Base-by-base conservation (phyloP, 2,797 vertebrate genomes). In the Delichon dasypus region DNA sequence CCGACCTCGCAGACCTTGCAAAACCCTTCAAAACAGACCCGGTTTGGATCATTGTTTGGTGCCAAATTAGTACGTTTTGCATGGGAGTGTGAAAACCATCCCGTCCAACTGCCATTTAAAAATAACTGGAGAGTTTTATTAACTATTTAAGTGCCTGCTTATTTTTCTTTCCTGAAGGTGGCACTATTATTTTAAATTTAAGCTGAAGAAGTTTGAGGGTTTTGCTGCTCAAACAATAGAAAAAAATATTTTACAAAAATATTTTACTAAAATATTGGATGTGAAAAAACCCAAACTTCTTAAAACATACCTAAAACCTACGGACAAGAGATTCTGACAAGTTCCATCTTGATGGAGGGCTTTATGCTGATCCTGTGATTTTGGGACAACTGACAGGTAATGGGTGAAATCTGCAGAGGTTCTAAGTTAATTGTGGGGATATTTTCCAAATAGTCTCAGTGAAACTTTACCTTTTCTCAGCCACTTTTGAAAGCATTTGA, bases 91-190 rank as follows among this genome's bases (percentile, higher is more conserved):
- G 65, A 94, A 89, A 92, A 30, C 13, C 64, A 38, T 55, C 58
- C 12, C 2, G 16, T 71, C 42, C 82, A 50, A 70, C 27, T 42
- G 44, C 29, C n/a, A 38, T 38, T 65, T 14, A 13, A 53, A 85
- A 81, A 30, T 42, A 60, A 57, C 22, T 11, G 32, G 32, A 38
- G 22, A 50, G 10, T 55, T 45, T 55, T 72, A 23, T 73, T 88
- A 94, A 90, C 80, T 57, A 5, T 57, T 10, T 60, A 60, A 86
- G n/a, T 47, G 64, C 80, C 80, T 71, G 30, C 3, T 91, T 17
- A 5, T 45, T 79, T 91, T 82, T 47, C 34, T 68, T 82, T 89
- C 96, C 96, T 96, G 88, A 96, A 96, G 96, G 91, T 96, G 95
- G 95, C 95, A 95, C 95, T 96, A 47, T 74, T 47, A 84, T 94